Base-by-base conservation (phyloP, 2,113 vertebrate genomes). In the Heterotis niloticus region DNA sequence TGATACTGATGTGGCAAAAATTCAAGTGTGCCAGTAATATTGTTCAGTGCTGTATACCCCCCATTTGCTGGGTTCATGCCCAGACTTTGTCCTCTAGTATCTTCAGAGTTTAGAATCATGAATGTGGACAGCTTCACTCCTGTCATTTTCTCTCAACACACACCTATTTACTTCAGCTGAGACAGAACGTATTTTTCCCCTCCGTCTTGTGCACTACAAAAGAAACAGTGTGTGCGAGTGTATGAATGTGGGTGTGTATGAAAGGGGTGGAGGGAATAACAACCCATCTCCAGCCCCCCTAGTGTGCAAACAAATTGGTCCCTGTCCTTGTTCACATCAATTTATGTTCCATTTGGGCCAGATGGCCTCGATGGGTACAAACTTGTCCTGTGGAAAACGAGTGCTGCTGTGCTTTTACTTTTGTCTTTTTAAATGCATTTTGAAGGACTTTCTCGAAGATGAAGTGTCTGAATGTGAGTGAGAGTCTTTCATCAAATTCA, bases 321-420 rank as follows among this genome's bases (percentile, higher is more conserved):
- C 85, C 83, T 83, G 84, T 87, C 87, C 85, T 84, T 86, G 82
- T 86, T 88, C 88, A 87, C 82, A 88, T 89, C 88, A 82, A 89
- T 89, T 88, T 85, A 87, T 89, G 86, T 88, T 85, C 82, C 86
- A 89, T 88, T 88, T 86, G 86, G 78, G 84, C 81, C 86, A 88
- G 83, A 87, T 86, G 86, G 84, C 84, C 80, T 78, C 82, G 81
- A 85, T 86, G 78, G 82, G 87, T 77, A 69, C 82, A 78, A 86
- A 84, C 83, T 82, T 73, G 75, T 86, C 82, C 82, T 85, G 82
- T 80, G 84, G 84, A 87, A 81, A 82, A 84, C 81, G 81, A 83
- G 57, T 57, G 80, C 20, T 64, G 34, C 34, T 44, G 34, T 44
- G 34, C 34, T 44, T 44, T 44, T 44, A 7, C 34, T 44, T 44